A percentile compares a stretch with the other conserved stretches of the same genome.
Evolutionary conservation across 2,797 vertebrate species (phyloP).

Genomic region (Agapornis canus): DNA sequence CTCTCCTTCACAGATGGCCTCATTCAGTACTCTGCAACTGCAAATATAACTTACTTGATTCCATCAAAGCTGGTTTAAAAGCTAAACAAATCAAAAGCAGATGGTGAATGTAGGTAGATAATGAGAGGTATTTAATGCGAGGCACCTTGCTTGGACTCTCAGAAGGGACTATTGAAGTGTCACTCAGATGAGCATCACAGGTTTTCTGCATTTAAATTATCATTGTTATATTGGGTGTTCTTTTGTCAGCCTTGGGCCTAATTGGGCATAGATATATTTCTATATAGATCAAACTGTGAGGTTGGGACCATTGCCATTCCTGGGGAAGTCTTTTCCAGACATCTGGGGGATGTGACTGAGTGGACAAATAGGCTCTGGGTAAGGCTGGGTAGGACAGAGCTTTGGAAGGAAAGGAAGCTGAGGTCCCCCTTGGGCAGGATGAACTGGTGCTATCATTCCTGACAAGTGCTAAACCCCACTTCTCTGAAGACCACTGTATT

Average conservation of each 20-base stretch:
- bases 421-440: not conserved
- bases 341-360: not conserved
- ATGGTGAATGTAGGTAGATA: not conserved
- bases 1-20: conserved; percentile 27
- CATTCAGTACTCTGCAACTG: not conserved
- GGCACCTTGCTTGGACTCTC: not conserved
- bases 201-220: not conserved
- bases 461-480: not conserved
- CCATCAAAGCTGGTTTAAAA: not conserved
- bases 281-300: not conserved
- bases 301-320: not conserved
- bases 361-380: accelerated
- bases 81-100: not conserved
- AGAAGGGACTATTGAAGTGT: not conserved
- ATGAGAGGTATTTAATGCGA: not conserved
- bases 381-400: not conserved
- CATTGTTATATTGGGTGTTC: not conserved
- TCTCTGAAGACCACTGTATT: not conserved
- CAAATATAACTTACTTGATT: not conserved
- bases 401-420: not conserved
- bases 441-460: not conserved
- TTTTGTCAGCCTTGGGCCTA: not conserved
- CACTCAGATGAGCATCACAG: not conserved
- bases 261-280: not conserved
- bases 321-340: not conserved